Conservation (phyloP, 2,888 invertebrate species). For the Coelogynopora nodosa region DNA sequence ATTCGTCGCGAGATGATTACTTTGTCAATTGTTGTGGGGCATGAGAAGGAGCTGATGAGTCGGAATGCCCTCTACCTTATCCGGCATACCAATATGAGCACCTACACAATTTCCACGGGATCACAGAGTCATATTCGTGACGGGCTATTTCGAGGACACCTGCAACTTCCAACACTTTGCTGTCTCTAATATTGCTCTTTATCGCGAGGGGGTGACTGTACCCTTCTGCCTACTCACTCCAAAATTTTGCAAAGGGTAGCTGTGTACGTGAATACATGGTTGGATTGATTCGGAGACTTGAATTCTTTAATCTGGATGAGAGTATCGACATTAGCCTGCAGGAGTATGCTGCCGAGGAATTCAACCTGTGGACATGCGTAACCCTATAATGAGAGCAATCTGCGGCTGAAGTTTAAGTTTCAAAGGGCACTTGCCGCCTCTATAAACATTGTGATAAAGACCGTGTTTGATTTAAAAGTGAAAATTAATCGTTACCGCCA, state of each 20-base stretch:
- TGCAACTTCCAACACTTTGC: background rate
- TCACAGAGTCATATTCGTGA: constrained; percentile 4
- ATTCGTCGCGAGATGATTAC: background rate
- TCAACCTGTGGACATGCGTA: background rate
- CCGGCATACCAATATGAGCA: background rate
- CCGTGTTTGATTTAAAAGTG: background rate
- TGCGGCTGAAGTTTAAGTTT: background rate
- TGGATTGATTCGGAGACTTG: background rate
- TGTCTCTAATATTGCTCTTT: background rate
- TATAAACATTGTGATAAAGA: constrained; percentile 1
- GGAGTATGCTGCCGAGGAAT: no score
- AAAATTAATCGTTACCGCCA: background rate
- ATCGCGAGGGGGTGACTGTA: background rate
- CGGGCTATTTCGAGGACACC: background rate
- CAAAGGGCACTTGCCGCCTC: background rate
- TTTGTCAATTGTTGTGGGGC: background rate
- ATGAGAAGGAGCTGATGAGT: background rate
- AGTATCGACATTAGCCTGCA: background rate
- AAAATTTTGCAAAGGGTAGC: background rate
- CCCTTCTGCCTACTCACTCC: background rate
- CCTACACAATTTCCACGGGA: background rate
- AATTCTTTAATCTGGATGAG: background rate
- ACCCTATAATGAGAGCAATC: background rate
- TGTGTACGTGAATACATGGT: background rate
- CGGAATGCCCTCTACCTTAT: background rate